Conservation (phyloP, 2,797 vertebrate species). For the Rhinella marina region DNA sequence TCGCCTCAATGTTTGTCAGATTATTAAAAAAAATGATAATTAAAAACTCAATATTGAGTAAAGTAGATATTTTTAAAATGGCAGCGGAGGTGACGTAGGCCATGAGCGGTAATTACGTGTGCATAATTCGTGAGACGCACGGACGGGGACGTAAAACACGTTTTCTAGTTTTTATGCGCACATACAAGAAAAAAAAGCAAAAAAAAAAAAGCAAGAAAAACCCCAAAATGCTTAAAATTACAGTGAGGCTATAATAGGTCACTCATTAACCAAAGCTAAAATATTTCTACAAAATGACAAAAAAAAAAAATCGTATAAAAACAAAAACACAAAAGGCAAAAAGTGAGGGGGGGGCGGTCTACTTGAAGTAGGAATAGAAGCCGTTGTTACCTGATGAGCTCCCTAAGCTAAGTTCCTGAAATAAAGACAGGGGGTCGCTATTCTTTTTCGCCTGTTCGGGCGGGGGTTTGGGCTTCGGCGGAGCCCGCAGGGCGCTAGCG, state of each 20-base stretch:
- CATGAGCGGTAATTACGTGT: background rate
- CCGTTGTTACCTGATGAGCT: slow-evolving; percentile 98
- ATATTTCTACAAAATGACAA: slow-evolving; percentile 74
- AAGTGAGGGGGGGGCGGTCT: slow-evolving; percentile 66
- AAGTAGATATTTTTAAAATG: too few species aligned
- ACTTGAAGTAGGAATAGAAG: slow-evolving; percentile 99
- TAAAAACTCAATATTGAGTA: background rate
- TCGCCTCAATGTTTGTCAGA: too few species aligned
- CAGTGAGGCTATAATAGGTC: slow-evolving; percentile 74
- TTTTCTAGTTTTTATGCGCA: slow-evolving; percentile 51
- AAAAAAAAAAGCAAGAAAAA: slow-evolving; percentile 42
- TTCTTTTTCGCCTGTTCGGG: slow-evolving; percentile 97
- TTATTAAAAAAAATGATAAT: background rate
- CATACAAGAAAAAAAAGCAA: slow-evolving; percentile 75
- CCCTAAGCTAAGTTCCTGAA: slow-evolving; percentile 98
- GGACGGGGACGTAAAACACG: background rate
- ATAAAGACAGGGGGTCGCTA: slow-evolving; percentile 95
- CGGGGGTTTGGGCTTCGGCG: slow-evolving; percentile 92
- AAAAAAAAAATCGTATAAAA: slow-evolving; percentile 76
- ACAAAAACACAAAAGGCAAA: slow-evolving; percentile 66
- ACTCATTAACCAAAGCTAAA: slow-evolving; percentile 73
- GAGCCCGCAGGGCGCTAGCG: slow-evolving; percentile 94
- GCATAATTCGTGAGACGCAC: background rate
- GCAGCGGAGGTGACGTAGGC: background rate
- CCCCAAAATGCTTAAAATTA: slow-evolving; percentile 76